Base-by-base conservation (phyloP, 2,113 vertebrate genomes). In the Apistogramma diplotaenia region DNA sequence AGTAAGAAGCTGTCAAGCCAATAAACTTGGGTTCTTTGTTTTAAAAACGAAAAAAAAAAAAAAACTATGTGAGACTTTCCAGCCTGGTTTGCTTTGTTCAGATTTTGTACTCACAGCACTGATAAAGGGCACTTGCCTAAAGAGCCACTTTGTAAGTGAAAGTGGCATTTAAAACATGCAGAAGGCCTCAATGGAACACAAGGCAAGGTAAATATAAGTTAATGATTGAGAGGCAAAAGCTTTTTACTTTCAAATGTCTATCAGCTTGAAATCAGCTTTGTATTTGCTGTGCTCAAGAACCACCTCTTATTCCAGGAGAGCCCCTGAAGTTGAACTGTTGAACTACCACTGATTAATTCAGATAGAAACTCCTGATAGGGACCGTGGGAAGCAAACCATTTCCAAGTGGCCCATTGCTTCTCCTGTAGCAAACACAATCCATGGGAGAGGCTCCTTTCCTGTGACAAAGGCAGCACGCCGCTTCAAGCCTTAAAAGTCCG, bases 341-440 rank as follows among this genome's bases (percentile, higher is more conserved):
- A 70, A 70, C 59, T 79, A 15, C 37, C 58, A 46, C 55, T 85
- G 70, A 76, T 78, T 77, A 79, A 80, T 37, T 65, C 65, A 79
- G 88, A 89, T 90, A 61, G 75, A 67, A 83, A 77, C 21, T 74
- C 77, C 70, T 60, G 91, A 92, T 86, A 83, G 40, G 65, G 85
- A 74, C 81, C 84, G 90, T 93, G 93, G 91, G 91, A 95, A 94
- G 71, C 71, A 55, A 46, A 21, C 19, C 83, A 85, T 86, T 93
- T 87, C 91, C 87, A 84, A 71, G 87, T 72, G 85, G 86, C 85
- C 77, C 81, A 81, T 81, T 80, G 89, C 82, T 87, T 87, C 84
- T 90, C 89, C 35, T 58, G 76, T 84, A 78, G 91, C 85, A 83
- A 90, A 89, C 72, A 79, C 35, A 79, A 65, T 74, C 51, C 85